These are phyloP conservation scores for Ciconia maguari DNA, from an alignment of 2,113 vertebrate genomes.

Conservation along the genomic window DNA sequence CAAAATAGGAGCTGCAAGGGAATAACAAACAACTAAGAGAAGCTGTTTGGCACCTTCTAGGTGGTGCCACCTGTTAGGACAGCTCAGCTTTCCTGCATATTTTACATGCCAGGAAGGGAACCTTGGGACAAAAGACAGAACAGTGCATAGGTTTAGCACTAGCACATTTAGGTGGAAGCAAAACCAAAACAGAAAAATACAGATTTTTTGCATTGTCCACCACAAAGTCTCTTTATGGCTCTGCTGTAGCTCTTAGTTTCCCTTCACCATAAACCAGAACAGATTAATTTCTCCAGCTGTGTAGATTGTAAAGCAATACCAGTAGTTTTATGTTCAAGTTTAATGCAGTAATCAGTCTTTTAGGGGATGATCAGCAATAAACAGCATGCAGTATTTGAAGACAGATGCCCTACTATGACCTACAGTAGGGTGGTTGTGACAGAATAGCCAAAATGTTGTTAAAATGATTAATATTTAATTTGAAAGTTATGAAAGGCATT, in stretches of 20 bases:
- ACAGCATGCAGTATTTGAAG: slow-evolving; percentile 34
- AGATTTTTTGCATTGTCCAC: background rate
- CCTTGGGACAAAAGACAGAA: background rate
- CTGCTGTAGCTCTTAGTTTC: background rate
- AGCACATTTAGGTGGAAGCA: background rate
- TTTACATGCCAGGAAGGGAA: background rate
- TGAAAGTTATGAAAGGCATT: slow-evolving; percentile 53
- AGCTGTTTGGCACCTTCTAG: background rate
- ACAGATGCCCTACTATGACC: slow-evolving; percentile 14
- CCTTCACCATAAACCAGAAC: slow-evolving; percentile 27
- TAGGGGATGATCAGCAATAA: slow-evolving; percentile 60
- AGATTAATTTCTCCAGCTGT: slow-evolving; percentile 63
- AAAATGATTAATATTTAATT: slow-evolving; percentile 55
- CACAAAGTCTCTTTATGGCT: background rate
- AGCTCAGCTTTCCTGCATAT: background rate
- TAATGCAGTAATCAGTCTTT: slow-evolving; percentile 63
- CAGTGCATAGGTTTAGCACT: background rate
- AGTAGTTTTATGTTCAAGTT: slow-evolving; percentile 40
- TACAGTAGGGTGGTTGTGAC: slow-evolving; percentile 7
- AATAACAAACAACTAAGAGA: background rate
- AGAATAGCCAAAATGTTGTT: background rate
- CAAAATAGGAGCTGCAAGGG: background rate
- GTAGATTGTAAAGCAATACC: slow-evolving; percentile 18
- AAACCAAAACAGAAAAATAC: background rate
- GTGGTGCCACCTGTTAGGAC: background rate